Evolutionary conservation across 1,140 invertebrate species (phyloP).

Genomic region (Homalodisca vitripennis): DNA sequence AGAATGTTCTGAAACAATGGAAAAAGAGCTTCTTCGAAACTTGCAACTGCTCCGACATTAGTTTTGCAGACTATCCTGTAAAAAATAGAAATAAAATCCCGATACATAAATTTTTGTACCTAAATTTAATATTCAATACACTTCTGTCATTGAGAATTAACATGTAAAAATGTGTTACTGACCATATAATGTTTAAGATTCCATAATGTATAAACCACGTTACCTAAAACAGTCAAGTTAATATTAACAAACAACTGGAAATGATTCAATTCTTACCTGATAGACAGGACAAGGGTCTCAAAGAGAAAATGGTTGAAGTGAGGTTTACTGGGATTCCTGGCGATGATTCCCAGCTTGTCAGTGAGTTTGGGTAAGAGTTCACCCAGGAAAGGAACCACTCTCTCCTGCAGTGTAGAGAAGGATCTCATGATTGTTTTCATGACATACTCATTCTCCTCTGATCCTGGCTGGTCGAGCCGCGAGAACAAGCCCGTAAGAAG

Average conservation of each 20-base stretch:
- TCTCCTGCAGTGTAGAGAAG: slow-evolving; percentile 77
- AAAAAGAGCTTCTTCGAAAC: slow-evolving; percentile 89
- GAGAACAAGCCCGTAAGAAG: slow-evolving; percentile 75
- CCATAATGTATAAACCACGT: too few species aligned
- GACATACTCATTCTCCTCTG: slow-evolving; percentile 93
- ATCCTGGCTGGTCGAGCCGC: slow-evolving; percentile 67
- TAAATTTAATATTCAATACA: too few species aligned
- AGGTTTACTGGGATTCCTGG: slow-evolving; percentile 93
- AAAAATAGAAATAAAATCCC: slow-evolving; percentile 41
- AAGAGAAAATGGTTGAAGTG: slow-evolving; percentile 98
- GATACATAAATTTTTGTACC: too few species aligned
- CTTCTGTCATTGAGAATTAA: too few species aligned
- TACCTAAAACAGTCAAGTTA: too few species aligned
- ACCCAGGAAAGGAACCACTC: slow-evolving; percentile 76
- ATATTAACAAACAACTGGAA: too few species aligned
- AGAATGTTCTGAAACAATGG: slow-evolving; percentile 92
- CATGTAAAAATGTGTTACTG: too few species aligned
- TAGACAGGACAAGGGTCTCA: slow-evolving; percentile 86
- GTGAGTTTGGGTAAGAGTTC: slow-evolving; percentile 81
- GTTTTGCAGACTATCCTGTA: slow-evolving; percentile 79
- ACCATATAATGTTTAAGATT: too few species aligned
- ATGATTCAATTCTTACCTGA: slow-evolving; percentile 61
- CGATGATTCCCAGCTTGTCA: slow-evolving; percentile 76
- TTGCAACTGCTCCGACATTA: slow-evolving; percentile 73
- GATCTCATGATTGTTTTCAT: slow-evolving; percentile 96